A percentile compares a stretch with the other conserved stretches of the same genome.
phyloP scores from a whole-genome alignment of 1,140 invertebrate species.

The Pseudoatta argentina region DNA sequence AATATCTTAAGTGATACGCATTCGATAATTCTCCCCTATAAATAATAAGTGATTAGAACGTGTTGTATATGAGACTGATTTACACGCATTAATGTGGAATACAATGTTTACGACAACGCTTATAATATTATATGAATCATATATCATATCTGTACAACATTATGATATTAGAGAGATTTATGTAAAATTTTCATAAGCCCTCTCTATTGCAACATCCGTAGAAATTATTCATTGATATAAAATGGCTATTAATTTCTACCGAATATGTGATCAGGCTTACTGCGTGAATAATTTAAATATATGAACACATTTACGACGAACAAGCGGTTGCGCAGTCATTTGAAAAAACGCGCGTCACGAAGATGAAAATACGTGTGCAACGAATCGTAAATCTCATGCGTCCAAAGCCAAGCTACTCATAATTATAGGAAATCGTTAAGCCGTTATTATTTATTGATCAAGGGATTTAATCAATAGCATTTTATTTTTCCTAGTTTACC shows the following conservation, averaged over 20 bases:
- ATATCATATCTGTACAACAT: conserved; percentile 7
- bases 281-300: conserved; percentile 24
- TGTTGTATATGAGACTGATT: neutral
- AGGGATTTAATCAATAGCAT: conserved; percentile 58
- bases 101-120: neutral
- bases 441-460: conserved; percentile 57
- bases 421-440: conserved; percentile 61
- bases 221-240: conserved; percentile 24
- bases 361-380: conserved; percentile 16
- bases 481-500: conserved; percentile 59
- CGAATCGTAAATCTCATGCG: conserved; percentile 30
- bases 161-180: conserved; percentile 9
- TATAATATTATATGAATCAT: conserved; percentile 7
- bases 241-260: conserved; percentile 30
- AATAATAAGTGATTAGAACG: conserved; percentile 12
- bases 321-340: neutral
- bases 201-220: neutral
- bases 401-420: conserved; percentile 5
- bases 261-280: conserved; percentile 19
- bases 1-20: too few species aligned
- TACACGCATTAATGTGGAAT: neutral
- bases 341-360: conserved; percentile 27
- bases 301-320: neutral
- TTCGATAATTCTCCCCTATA: neutral
- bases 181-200: conserved; percentile 20